phyloP scores from a whole-genome alignment of 2,888 invertebrate species.

The Nymphalis urticae region DNA sequence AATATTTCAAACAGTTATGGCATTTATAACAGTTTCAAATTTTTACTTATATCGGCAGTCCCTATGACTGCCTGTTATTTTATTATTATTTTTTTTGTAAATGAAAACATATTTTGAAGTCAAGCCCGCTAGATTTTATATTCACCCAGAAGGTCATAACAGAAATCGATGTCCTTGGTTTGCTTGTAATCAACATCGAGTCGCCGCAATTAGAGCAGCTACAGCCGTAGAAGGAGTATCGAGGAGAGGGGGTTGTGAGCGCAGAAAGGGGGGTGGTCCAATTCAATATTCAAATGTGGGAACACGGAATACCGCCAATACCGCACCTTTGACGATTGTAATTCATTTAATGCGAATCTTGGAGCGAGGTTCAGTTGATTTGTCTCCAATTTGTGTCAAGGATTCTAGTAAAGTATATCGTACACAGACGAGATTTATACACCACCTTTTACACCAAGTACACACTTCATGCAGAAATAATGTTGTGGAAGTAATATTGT shows the following conservation, averaged over 20 bases:
- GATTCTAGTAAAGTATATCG: not conserved
- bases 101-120: too few relatives aligned
- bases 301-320: conserved; percentile 7
- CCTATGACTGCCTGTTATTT: too few relatives aligned
- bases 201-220: conserved; percentile 18
- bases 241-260: not conserved
- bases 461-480: too few relatives aligned
- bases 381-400: conserved; percentile 10
- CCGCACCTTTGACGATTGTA: conserved; percentile 10
- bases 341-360: conserved; percentile 7
- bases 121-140: not conserved
- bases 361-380: conserved; percentile 2
- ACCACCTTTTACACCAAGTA: too few relatives aligned
- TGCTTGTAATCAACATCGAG: conserved; percentile 12
- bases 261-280: not conserved
- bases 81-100: too few relatives aligned
- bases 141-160: not conserved
- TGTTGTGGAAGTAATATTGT: too few relatives aligned
- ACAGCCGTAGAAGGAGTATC: not conserved
- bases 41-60: too few relatives aligned
- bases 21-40: too few relatives aligned
- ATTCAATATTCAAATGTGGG: conserved; percentile 13
- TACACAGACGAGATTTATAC: too few relatives aligned
- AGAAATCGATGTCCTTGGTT: conserved; percentile 3
- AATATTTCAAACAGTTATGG: too few relatives aligned